phyloP scores from a whole-genome alignment of 1,140 invertebrate genomes.

The Pararge aegeria region DNA sequence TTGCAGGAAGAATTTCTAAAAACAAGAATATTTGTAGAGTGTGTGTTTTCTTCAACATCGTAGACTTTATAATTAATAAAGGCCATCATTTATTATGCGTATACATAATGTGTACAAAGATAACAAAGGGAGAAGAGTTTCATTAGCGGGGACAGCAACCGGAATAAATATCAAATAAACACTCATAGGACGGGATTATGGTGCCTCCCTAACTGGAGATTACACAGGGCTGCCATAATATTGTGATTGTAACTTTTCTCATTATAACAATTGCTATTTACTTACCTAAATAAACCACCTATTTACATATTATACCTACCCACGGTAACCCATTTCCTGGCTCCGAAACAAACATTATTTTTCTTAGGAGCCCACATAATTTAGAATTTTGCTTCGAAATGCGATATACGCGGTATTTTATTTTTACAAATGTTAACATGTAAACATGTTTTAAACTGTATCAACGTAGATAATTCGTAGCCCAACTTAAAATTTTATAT shows the following conservation, averaged over 20 bases:
- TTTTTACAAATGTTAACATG: too few species aligned
- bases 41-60: background rate
- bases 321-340: too few species aligned
- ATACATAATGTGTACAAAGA: constrained; percentile 33
- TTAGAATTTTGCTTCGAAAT: too few species aligned
- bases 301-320: too few species aligned
- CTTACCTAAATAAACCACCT: background rate
- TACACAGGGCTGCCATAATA: constrained; percentile 18
- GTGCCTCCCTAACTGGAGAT: constrained; percentile 21
- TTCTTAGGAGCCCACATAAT: too few species aligned
- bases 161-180: constrained; percentile 60
- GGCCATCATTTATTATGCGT: constrained; percentile 25
- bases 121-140: constrained; percentile 52
- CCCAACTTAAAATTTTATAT: too few species aligned
- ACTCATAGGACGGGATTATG: constrained; percentile 42
- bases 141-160: constrained; percentile 46
- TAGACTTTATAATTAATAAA: constrained; percentile 28
- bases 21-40: too few species aligned
- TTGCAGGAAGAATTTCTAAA: too few species aligned
- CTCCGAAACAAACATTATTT: too few species aligned
- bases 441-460: too few species aligned
- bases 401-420: too few species aligned
- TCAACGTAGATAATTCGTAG: too few species aligned
- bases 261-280: constrained; percentile 7
- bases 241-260: constrained; percentile 14